A percentile compares a stretch with the other conserved stretches of the same genome.
These are phyloP conservation scores for Sisor rabdophorus DNA, from an alignment of 2,113 vertebrate genomes.

Conservation along the genomic window DNA sequence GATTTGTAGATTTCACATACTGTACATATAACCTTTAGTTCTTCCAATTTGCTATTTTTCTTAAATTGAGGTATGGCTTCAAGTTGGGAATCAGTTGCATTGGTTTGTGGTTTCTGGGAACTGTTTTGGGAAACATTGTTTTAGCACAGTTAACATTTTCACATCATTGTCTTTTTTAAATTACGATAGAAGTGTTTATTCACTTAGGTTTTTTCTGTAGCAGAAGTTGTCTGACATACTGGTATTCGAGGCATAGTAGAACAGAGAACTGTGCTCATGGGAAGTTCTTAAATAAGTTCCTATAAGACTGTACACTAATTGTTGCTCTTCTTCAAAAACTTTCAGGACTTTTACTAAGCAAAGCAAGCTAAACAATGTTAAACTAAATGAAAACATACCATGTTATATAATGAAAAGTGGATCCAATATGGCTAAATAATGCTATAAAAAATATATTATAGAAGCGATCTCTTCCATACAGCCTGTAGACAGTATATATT, in stretches of 20 bases:
- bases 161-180: constrained; percentile 29
- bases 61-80: neutral
- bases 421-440: neutral
- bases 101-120: neutral
- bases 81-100: neutral
- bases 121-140: neutral
- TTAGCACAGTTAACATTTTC: constrained; percentile 10
- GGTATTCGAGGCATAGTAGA: constrained; percentile 56
- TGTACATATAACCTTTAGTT: neutral
- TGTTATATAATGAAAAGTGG: neutral
- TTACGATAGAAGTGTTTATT: constrained; percentile 16
- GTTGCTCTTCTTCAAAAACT: neutral
- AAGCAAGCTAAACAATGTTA: neutral
- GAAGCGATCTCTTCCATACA: too few relatives aligned
- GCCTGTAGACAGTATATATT: neutral
- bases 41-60: neutral
- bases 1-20: constrained; percentile 51
- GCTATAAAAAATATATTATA: neutral
- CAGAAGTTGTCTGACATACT: constrained; percentile 66
- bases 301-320: neutral
- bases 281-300: constrained; percentile 36
- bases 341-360: neutral
- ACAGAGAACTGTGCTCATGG: constrained; percentile 64
- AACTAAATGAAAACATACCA: neutral
- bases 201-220: constrained; percentile 34